Conservation (phyloP, 2,888 invertebrate genomes). For the Lymantria dispar region DNA sequence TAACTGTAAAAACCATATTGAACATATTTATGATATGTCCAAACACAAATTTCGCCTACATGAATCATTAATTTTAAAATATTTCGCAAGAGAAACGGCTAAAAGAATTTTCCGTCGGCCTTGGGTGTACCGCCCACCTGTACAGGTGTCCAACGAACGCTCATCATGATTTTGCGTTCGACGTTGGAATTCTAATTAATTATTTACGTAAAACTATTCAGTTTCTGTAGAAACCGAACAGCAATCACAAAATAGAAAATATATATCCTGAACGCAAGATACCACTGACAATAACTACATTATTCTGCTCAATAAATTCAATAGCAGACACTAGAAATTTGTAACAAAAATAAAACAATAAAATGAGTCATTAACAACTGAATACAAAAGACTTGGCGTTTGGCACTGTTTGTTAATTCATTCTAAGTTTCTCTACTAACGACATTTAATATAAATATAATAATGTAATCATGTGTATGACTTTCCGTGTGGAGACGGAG, state of each 20-base stretch:
- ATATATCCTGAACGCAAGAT: background rate
- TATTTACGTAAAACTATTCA: slow-evolving; percentile 36
- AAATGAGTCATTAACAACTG: slow-evolving; percentile 51
- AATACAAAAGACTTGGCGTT: slow-evolving; percentile 63
- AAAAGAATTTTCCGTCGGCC: slow-evolving; percentile 51
- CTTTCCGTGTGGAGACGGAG: too few relatives aligned
- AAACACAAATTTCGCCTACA: slow-evolving; percentile 20
- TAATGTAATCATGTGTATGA: too few relatives aligned
- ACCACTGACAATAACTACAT: background rate
- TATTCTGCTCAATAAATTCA: background rate
- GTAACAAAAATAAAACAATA: slow-evolving; percentile 38
- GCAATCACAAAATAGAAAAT: background rate
- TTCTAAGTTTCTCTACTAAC: slow-evolving; percentile 57
- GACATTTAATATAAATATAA: slow-evolving; percentile 28
- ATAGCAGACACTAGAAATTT: slow-evolving; percentile 22
- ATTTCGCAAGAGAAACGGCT: slow-evolving; percentile 45
- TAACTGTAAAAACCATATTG: slow-evolving; percentile 1
- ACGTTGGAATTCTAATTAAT: slow-evolving; percentile 42
- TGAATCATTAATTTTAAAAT: slow-evolving; percentile 23
- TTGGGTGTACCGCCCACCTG: slow-evolving; percentile 65
- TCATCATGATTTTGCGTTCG: slow-evolving; percentile 42
- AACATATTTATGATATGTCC: slow-evolving; percentile 4
- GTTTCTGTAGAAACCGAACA: background rate
- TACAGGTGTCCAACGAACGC: slow-evolving; percentile 66
- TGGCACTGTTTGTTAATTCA: slow-evolving; percentile 59